Conservation (phyloP, 2,888 invertebrate genomes). For the Argynnis bischoffii region DNA sequence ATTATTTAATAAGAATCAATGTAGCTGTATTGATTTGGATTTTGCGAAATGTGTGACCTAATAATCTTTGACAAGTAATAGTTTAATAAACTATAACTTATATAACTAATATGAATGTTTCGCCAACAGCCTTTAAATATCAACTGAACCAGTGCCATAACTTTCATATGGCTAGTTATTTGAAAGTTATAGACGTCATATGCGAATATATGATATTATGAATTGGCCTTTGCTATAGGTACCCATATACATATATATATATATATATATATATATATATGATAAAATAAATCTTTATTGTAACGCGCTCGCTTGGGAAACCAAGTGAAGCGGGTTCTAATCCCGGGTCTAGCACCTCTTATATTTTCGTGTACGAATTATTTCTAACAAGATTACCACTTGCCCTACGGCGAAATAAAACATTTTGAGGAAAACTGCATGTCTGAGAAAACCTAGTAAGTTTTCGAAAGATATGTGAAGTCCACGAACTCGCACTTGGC, state of each 20-base stretch:
- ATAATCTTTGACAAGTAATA: not conserved
- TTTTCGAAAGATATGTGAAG: no score
- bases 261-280: no score
- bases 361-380: no score
- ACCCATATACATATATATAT: no score
- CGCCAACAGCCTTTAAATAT: not conserved
- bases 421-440: no score
- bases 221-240: not conserved
- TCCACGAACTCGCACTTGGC: no score
- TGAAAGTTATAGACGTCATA: constrained; percentile 11
- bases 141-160: constrained; percentile 4
- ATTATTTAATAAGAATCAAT: not conserved
- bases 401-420: no score
- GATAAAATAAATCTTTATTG: not conserved
- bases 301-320: no score
- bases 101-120: constrained; percentile 12
- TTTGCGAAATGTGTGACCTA: not conserved
- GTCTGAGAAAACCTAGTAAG: no score
- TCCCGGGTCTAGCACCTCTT: no score
- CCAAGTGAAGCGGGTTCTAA: no score
- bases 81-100: constrained; percentile 3
- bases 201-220: constrained; percentile 3
- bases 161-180: constrained; percentile 5
- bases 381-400: no score
- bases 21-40: not conserved